phyloP scores from a whole-genome alignment of 2,797 vertebrate genomes.

The Enteromius unitaeniatus region DNA sequence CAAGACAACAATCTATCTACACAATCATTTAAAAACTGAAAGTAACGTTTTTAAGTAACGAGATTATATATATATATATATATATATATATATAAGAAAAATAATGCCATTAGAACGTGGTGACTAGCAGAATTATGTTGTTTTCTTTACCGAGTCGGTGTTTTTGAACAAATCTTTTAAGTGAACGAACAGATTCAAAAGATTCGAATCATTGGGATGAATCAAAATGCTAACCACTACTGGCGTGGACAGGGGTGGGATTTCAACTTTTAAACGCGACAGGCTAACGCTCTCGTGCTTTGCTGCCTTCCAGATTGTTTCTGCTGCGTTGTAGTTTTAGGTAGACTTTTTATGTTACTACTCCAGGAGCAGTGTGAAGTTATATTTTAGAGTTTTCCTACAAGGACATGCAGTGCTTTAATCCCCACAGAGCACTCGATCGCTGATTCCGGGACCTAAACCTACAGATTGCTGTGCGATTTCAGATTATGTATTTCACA shows the following conservation, averaged over 20 bases:
- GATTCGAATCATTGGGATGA: background rate
- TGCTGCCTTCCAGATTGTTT: background rate
- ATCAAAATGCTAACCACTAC: background rate
- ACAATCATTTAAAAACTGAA: background rate
- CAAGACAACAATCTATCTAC: background rate
- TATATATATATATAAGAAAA: too few relatives aligned
- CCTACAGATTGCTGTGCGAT: background rate
- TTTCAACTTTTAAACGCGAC: slow-evolving; percentile 31
- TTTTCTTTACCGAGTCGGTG: background rate
- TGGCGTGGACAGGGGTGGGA: slow-evolving; percentile 31
- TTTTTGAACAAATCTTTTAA: background rate
- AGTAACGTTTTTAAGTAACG: too few relatives aligned
- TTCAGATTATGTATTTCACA: background rate
- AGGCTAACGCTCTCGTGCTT: background rate
- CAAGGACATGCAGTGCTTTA: slow-evolving; percentile 20
- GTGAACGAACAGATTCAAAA: background rate
- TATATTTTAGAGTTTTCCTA: background rate
- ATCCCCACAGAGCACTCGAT: background rate
- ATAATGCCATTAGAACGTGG: background rate
- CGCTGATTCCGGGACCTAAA: background rate
- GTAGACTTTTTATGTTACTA: background rate
- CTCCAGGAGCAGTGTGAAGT: background rate
- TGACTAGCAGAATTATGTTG: too few relatives aligned
- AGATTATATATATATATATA: too few relatives aligned
- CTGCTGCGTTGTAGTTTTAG: background rate